Evolutionary conservation across 2,113 vertebrate species (phyloP).

Genomic region (Spilogale gracilis): DNA sequence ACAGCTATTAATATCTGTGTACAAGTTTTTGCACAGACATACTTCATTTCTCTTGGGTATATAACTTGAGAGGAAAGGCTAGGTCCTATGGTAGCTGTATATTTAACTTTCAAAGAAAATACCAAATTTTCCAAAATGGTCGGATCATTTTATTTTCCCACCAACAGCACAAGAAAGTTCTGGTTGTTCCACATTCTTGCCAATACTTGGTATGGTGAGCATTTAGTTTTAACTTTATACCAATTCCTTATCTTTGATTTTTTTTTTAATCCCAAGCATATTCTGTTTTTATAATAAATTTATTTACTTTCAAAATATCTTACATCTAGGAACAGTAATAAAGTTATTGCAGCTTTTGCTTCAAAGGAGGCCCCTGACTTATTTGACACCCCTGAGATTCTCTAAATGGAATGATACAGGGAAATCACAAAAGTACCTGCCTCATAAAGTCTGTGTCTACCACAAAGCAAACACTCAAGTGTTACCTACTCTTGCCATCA

Average conservation of each 20-base stretch:
- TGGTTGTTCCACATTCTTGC: not conserved
- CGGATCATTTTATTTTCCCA: not conserved
- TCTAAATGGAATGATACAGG: not conserved
- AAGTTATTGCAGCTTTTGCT: not conserved
- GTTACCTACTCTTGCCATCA: not conserved
- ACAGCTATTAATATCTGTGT: not conserved
- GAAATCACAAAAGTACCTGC: not conserved
- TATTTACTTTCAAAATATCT: conserved; percentile 42
- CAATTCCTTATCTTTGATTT: conserved; percentile 5
- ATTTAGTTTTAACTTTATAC: not conserved
- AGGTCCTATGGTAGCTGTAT: not conserved
- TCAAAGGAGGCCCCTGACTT: not conserved
- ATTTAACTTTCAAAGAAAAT: conserved; percentile 23
- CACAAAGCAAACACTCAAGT: not conserved
- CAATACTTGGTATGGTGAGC: not conserved
- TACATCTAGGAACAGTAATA: conserved; percentile 21
- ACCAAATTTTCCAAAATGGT: not conserved
- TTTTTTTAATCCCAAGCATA: not conserved
- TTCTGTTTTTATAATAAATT: not conserved
- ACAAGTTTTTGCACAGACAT: not conserved
- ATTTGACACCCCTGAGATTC: not conserved
- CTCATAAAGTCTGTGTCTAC: not conserved
- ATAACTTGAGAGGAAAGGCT: not conserved
- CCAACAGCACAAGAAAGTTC: not conserved
- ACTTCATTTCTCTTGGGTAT: not conserved